Evolutionary conservation across 2,888 invertebrate species (phyloP), one percentile per base, ranked within the genome.

Genomic region (Hyposoter didymator): DNA sequence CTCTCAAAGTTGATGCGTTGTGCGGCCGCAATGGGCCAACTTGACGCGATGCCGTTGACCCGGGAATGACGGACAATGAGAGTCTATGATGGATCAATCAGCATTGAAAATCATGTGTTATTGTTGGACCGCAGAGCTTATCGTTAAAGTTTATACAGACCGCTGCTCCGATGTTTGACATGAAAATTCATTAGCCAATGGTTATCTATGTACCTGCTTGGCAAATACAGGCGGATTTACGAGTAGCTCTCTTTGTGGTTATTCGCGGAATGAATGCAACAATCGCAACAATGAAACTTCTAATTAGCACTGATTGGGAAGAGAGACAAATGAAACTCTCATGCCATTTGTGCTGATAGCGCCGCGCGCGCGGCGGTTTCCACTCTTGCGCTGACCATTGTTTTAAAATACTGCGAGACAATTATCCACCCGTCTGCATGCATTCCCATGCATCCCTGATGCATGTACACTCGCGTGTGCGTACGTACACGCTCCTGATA

Each of bases 261-360:
- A 59, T 78, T 66, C 78, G n/a, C 59, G 7, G 78, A 78, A 69
- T 67, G 45, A 19, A 69, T 45, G 45, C 75, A 19, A 39, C 22
- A 59, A 76, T 62, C 32, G 55, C 47, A 83, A 83, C 83, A 83
- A 85, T 80, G 83, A 80, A 83, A 73, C 43, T 67, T 67, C 62
- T 83, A 83, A 85, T 85, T 83, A 85, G 75, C 80, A 80, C 43
- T 83, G 78, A 85, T 85, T 83, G 80, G 52, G 67, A 66, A 66
- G 52, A 62, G 59, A 78, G 82, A 72, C 85, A 28, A 85, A 85
- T 83, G 85, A 85, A 83, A 80, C 80, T 83, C 83, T 74, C 76
- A 64, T 79, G 67, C 45, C 66, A 55, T 67, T 45, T 52, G 47
- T n/a, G 49, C n/a, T n/a, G n/a, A n/a, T n/a, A n/a, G n/a, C n/a